Percentiles rank a stretch among this genome's conserved stretches.
phyloP scores from a whole-genome alignment of 2,888 invertebrate species.

The Axea sp. region DNA sequence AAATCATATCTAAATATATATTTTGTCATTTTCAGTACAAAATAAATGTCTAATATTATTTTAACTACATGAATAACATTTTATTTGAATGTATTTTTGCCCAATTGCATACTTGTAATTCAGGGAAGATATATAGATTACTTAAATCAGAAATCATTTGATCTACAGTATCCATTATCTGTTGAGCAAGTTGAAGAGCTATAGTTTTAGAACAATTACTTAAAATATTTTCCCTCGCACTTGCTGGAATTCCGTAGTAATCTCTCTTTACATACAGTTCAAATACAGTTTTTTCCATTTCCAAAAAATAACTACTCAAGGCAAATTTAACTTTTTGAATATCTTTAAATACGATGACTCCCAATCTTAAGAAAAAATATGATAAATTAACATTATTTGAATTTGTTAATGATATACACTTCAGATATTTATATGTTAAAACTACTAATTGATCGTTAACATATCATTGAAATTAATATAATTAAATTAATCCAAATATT shows the following conservation, averaged over 20 bases:
- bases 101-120: slow-evolving; percentile 69
- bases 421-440: no score
- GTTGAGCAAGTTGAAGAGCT: slow-evolving; percentile 68
- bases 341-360: slow-evolving; percentile 10
- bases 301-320: slow-evolving; percentile 9
- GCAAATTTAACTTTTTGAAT: slow-evolving; percentile 23
- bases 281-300: slow-evolving; percentile 32
- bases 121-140: slow-evolving; percentile 66
- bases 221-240: slow-evolving; percentile 55
- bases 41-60: no score
- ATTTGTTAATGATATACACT: no score
- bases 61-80: no score
- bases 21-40: no score
- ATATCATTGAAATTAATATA: no score
- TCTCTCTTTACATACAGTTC: slow-evolving; percentile 22
- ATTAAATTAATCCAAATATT: no score
- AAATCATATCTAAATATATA: no score
- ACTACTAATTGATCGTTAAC: no score
- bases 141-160: slow-evolving; percentile 66
- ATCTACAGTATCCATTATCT: slow-evolving; percentile 69
- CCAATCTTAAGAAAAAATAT: slow-evolving; percentile 9
- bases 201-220: slow-evolving; percentile 68
- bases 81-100: no score
- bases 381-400: background rate
- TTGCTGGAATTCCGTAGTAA: slow-evolving; percentile 20